These are phyloP conservation scores for Galeopterus variegatus DNA, from an alignment of 2,113 vertebrate genomes.

Conservation along the genomic window DNA sequence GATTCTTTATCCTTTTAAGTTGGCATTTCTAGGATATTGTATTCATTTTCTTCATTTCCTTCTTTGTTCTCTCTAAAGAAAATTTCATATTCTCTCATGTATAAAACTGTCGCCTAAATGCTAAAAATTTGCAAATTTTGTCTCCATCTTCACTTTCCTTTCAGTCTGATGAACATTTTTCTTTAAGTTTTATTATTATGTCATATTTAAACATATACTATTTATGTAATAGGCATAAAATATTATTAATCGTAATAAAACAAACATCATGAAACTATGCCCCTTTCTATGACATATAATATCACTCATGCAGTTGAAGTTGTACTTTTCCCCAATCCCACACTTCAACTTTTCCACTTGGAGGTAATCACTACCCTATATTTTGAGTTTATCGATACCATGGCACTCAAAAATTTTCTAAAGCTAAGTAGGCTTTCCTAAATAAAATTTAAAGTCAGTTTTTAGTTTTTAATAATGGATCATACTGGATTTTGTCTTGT, in stretches of 20 bases:
- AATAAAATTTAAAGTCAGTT: background rate
- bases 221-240: background rate
- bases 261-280: background rate
- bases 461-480: background rate
- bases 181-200: background rate
- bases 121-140: background rate
- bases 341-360: background rate
- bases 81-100: background rate
- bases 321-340: background rate
- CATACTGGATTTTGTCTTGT: background rate
- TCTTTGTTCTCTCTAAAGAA: background rate
- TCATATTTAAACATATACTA: background rate
- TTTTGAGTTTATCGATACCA: background rate
- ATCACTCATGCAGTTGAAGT: background rate
- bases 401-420: background rate
- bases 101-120: background rate
- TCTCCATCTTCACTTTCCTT: background rate
- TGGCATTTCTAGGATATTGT: background rate
- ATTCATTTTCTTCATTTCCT: background rate
- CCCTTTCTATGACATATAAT: background rate
- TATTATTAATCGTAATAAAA: background rate
- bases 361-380: background rate
- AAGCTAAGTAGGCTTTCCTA: background rate
- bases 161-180: background rate
- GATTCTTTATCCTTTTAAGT: background rate